Conservation (phyloP, 1,140 invertebrate genomes). For the Elysia chlorotica region DNA sequence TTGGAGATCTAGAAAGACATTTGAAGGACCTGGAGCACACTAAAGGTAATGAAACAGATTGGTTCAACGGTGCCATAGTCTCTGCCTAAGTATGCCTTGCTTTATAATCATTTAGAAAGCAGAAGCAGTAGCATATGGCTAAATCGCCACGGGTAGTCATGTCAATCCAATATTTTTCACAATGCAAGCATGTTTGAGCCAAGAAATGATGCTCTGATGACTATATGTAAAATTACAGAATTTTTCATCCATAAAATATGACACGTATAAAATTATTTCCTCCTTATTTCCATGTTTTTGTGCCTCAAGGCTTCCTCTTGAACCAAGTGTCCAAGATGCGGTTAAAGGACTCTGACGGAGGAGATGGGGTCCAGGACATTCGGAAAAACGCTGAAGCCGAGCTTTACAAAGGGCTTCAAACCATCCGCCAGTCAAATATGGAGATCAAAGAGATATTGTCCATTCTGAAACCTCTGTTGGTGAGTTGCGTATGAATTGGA, state of each 20-base stretch:
- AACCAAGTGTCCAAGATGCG: constrained; percentile 27
- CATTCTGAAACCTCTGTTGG: constrained; percentile 40
- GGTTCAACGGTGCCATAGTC: too few relatives aligned
- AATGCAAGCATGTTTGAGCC: too few relatives aligned
- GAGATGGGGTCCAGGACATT: constrained; percentile 7
- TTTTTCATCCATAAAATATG: too few relatives aligned
- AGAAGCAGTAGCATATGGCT: too few relatives aligned
- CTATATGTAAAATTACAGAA: too few relatives aligned
- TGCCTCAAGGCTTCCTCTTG: constrained; percentile 28
- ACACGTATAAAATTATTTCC: too few relatives aligned
- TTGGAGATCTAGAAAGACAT: constrained; percentile 52
- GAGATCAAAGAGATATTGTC: constrained; percentile 44
- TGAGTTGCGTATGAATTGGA: constrained; percentile 23
- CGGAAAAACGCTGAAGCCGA: constrained; percentile 36
- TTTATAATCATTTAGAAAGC: too few relatives aligned
- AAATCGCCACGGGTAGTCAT: too few relatives aligned
- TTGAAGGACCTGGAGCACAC: constrained; percentile 54
- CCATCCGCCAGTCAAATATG: constrained; percentile 37
- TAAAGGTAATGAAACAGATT: too few relatives aligned
- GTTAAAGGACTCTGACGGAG: constrained; percentile 9
- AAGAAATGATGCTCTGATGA: too few relatives aligned
- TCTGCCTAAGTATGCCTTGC: too few relatives aligned
- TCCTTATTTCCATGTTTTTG: background rate
- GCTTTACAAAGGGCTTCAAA: constrained; percentile 38
- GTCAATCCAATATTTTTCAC: too few relatives aligned